phyloP scores from a whole-genome alignment of 1,140 invertebrate genomes.

The Macrobrachium rosenbergii region DNA sequence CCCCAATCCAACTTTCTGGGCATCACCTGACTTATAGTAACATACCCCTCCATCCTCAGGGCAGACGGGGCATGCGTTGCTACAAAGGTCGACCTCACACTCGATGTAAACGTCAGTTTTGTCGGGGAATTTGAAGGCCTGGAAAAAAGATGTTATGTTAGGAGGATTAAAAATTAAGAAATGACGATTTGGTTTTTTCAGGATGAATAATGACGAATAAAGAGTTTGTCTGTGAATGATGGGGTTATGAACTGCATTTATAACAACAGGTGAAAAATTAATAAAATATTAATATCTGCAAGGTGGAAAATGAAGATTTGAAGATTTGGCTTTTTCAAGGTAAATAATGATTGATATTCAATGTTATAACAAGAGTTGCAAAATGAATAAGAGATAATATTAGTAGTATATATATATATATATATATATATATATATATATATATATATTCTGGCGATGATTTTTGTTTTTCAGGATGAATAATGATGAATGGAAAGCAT shows the following conservation, averaged over 20 bases:
- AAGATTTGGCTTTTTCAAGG: too few relatives aligned
- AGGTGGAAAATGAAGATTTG: too few relatives aligned
- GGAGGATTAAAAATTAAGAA: neutral
- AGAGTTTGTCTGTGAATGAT: too few relatives aligned
- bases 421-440: conserved; percentile 21
- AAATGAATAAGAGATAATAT: neutral
- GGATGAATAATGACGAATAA: neutral
- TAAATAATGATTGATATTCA: too few relatives aligned
- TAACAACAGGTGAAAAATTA: too few relatives aligned
- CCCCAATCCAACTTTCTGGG: too few relatives aligned
- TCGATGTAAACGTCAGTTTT: conserved; percentile 87
- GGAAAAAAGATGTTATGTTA: conserved; percentile 66
- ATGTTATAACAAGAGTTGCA: too few relatives aligned
- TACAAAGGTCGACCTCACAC: conserved; percentile 87
- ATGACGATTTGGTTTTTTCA: neutral
- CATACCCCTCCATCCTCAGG: conserved; percentile 71
- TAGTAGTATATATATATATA: neutral
- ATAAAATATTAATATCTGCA: too few relatives aligned
- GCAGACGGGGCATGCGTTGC: conserved; percentile 83
- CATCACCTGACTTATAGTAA: neutral
- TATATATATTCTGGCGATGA: neutral
- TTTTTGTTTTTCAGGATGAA: too few relatives aligned
- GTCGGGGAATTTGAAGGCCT: conserved; percentile 90
- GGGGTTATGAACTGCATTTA: too few relatives aligned
- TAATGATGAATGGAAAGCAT: too few relatives aligned